These are phyloP conservation scores for Miniopterus natalensis DNA, from an alignment of 2,113 vertebrate species.

Conservation along the genomic window DNA sequence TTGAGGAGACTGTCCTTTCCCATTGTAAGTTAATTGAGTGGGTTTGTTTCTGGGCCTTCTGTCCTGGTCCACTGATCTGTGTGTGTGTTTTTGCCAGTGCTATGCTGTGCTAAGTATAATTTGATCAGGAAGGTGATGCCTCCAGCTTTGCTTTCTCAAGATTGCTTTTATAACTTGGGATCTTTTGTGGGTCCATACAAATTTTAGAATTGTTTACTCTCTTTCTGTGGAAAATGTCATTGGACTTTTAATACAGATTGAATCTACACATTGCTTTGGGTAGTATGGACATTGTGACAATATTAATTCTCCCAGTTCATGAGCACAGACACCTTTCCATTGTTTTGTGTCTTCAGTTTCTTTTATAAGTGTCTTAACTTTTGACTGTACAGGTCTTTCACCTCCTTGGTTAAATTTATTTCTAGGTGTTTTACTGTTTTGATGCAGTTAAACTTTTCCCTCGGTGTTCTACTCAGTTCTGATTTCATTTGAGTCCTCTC, in stretches of 20 bases:
- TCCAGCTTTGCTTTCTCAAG: not conserved
- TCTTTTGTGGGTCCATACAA: no score
- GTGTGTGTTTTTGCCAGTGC: not conserved
- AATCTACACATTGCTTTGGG: not conserved
- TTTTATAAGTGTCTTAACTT: not conserved
- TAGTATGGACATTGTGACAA: not conserved
- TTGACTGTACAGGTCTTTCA: not conserved
- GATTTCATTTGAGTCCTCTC: not conserved
- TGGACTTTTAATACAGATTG: not conserved
- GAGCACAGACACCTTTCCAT: no score
- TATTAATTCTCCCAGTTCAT: no score
- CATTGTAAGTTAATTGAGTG: no score
- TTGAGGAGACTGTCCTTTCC: no score
- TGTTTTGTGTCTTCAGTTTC: not conserved
- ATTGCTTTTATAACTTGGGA: not conserved
- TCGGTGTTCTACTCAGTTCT: not conserved
- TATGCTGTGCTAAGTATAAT: no score
- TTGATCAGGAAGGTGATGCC: not conserved
- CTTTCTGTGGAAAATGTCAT: not conserved
- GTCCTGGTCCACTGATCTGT: not conserved
- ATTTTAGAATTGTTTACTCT: not conserved
- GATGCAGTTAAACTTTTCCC: no score
- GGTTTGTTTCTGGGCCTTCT: not conserved
- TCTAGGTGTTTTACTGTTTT: not conserved
- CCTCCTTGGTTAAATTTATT: not conserved